These are phyloP conservation scores for Dolichotis patagonum DNA, from an alignment of 2,113 vertebrate genomes.

Conservation along the genomic window DNA sequence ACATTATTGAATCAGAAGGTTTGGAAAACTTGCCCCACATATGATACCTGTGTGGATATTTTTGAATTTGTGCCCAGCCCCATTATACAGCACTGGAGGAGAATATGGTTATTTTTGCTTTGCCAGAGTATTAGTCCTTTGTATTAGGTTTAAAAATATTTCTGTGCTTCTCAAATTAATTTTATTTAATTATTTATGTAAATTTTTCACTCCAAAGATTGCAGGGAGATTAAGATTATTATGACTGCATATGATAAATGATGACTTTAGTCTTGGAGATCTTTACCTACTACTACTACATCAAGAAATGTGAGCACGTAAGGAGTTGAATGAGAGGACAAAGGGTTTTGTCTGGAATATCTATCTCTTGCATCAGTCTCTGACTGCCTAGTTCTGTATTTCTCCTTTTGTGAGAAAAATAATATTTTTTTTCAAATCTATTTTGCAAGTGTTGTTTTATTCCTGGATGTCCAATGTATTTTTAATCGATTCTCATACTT, in stretches of 20 bases:
- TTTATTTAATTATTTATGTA: not conserved
- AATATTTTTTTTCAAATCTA: not conserved
- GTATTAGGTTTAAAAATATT: not conserved
- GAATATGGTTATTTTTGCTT: not conserved
- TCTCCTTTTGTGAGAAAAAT: not conserved
- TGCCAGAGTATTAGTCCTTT: not conserved
- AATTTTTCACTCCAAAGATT: not conserved
- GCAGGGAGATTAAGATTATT: not conserved
- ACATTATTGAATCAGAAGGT: not conserved
- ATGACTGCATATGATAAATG: not conserved
- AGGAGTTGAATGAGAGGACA: not conserved
- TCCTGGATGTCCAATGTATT: not conserved
- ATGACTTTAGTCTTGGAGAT: not conserved
- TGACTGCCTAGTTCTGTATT: not conserved
- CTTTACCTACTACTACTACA: not conserved
- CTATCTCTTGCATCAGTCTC: not conserved
- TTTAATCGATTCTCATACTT: not conserved
- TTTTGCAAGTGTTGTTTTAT: not conserved
- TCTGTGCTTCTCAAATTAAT: not conserved
- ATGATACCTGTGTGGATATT: not conserved
- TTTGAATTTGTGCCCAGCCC: not conserved
- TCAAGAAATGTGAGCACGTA: not conserved
- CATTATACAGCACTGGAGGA: not conserved
- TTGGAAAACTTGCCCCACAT: not conserved
- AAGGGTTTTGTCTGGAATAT: not conserved